phyloP scores from a whole-genome alignment of 2,888 invertebrate species.

The Phrixothrix hirtus region DNA sequence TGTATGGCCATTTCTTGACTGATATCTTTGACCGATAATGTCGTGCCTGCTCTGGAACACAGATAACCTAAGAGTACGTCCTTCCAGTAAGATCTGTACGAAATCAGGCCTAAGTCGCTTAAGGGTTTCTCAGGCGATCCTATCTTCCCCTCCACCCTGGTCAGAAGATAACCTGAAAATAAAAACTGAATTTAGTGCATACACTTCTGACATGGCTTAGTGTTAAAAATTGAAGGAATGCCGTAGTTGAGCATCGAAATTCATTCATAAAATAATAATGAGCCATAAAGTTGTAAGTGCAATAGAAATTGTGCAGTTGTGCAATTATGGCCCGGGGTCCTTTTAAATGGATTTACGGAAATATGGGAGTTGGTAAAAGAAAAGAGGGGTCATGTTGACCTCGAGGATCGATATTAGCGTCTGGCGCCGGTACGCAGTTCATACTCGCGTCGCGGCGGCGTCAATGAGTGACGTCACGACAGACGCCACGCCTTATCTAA shows the following conservation, averaged over 20 bases:
- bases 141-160: conserved; percentile 93
- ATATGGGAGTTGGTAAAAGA: conserved; percentile 9
- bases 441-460: conserved; percentile 54
- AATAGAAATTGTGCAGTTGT: conserved; percentile 6
- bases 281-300: neutral
- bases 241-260: neutral
- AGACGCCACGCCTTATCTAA: conserved; percentile 50
- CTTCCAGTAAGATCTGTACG: conserved; percentile 99
- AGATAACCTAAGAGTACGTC: conserved; percentile 91
- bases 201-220: too few relatives aligned
- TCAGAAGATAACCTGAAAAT: conserved; percentile 87
- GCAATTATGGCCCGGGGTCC: conserved; percentile 9
- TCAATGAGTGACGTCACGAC: conserved; percentile 63
- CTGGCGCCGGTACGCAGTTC: conserved; percentile 49
- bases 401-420: conserved; percentile 47
- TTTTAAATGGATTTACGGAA: conserved; percentile 11
- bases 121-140: conserved; percentile 99
- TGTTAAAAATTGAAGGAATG: too few relatives aligned
- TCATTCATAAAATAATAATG: conserved; percentile 6
- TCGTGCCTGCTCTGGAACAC: conserved; percentile 84
- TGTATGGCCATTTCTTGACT: conserved; percentile 94
- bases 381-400: conserved; percentile 43
- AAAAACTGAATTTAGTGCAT: too few relatives aligned
- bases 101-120: conserved; percentile 95
- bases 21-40: conserved; percentile 88